Evolutionary conservation across 2,113 vertebrate genomes (phyloP), one percentile per base, ranked within the genome.

Genomic region (Monopterus albus): DNA sequence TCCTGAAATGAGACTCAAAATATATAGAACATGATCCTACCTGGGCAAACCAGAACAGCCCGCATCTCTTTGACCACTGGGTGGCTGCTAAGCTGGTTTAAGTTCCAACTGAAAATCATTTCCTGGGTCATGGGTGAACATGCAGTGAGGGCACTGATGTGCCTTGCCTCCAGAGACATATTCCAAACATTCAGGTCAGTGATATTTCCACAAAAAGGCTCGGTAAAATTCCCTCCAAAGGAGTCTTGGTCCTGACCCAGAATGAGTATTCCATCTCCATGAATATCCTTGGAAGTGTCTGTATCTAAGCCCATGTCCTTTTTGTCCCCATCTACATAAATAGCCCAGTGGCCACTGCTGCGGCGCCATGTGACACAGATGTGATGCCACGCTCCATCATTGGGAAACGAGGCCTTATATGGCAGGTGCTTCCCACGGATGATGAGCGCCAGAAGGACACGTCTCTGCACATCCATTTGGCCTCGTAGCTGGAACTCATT

Each of bases 231-330:
- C 14, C 96, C 96, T 0, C 96, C 96, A 43, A 95, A 92, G 0
- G 95, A 94, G 68, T 97, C 96, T 63, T 97, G 97, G 56, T 98
- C 96, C 73, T 98, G 97, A 1, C 97, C 96, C 21, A 96, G 79
- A 7, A 96, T 95, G 15, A 98, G 90, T 35, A 93, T 94, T 1
- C 97, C 95, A 0, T 91, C 86, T 0, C 91, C 90, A 0, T 89
- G 62, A 71, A 98, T 92, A n/a, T 94, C 89, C 26, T 93, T 90
- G 15, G 90, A 87, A 1, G 83, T 71, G 9, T 91, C 61, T 0
- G 67, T 67, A 3, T 72, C 89, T 4, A 91, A 65, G 0, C 92
- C 93, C 1, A 72, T 68, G 0, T 94, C 92, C 6, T 90, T 92
- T 63, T 40, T 72, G 49, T 90, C 85, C 0, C 95, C 94, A 0